Evolutionary conservation across 1,140 invertebrate species (phyloP), one percentile per base, ranked within the genome.

Genomic region (Saccostrea cuccullata): DNA sequence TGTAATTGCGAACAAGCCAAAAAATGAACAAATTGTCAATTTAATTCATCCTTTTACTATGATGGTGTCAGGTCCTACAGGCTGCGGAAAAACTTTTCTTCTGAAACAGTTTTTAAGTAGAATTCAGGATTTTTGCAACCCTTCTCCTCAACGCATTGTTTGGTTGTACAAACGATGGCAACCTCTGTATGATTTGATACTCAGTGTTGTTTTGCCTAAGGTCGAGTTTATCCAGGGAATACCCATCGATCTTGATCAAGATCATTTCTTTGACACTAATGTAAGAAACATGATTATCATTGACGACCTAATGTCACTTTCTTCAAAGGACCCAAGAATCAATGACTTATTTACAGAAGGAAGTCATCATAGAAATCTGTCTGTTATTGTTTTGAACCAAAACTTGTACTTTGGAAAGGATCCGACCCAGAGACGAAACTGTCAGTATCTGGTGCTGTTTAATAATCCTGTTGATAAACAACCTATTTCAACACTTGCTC

Each of bases 401-500:
- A 87, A 87, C 26, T 0, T 87, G 26, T 47, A 55, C 23, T 5
- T 40, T 60, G 40, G 40, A 26, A 58, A 70, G 30, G 88, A 89
- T 17, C 55, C 73, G 55, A 67, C 77, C 4, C 40, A 86, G 23
- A 86, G 77, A 86, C 20, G 77, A 84, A 86, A 86, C 23, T 89
- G 87, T 60, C 85, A 90, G 17, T 90, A 88, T 83, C 20, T 90
- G 11, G 77, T 86, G 15, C 82, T 88, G 26, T 89, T 89, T 47
- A 89, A 86, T 60, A 89, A 89, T 56, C 89, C 86, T 15, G 56
- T 90, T 15, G 86, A 86, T 77, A 88, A 84, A 87, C 88, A 90
- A n/a, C 84, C 82, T 13, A 30, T 85, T 30, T 55, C 82, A 77
- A 88, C 87, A 20, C 40, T 88, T 8, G 87, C 82, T 47, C 82